Conservation (phyloP, 2,113 vertebrate genomes). For the Lontra canadensis region DNA sequence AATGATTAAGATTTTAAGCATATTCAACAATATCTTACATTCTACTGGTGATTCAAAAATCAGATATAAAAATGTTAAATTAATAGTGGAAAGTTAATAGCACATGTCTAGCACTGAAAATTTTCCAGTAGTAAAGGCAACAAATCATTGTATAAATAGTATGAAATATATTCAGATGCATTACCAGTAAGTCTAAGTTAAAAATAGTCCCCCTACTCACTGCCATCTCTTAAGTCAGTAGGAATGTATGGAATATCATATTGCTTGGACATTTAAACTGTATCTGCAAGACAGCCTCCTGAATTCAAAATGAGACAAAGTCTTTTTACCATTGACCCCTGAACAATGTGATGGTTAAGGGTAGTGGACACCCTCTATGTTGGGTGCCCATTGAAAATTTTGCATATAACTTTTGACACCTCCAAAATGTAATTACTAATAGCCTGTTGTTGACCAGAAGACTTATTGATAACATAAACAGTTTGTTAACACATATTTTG, state of each 20-base stretch:
- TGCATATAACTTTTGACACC: neutral
- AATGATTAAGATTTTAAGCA: neutral
- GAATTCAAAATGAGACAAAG: conserved; percentile 1
- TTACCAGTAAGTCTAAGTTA: neutral
- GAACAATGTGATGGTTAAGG: neutral
- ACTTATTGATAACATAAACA: neutral
- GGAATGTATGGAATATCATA: neutral
- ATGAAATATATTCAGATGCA: neutral
- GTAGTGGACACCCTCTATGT: neutral
- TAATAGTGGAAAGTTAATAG: neutral
- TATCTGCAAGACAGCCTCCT: neutral
- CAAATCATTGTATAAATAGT: neutral
- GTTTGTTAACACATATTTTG: neutral
- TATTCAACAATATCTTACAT: neutral
- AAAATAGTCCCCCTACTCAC: neutral
- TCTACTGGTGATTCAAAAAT: neutral
- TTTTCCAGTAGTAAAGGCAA: neutral
- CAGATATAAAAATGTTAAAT: neutral
- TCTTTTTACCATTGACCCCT: neutral
- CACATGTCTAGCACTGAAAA: neutral
- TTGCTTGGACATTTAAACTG: neutral
- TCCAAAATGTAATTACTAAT: neutral
- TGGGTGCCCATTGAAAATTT: neutral
- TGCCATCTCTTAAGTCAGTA: neutral
- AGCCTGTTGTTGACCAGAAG: neutral